A percentile compares a stretch with the other conserved stretches of the same genome.
These are phyloP conservation scores for Stenolophus ochropezus DNA, from an alignment of 2,888 invertebrate genomes.

Conservation along the genomic window DNA sequence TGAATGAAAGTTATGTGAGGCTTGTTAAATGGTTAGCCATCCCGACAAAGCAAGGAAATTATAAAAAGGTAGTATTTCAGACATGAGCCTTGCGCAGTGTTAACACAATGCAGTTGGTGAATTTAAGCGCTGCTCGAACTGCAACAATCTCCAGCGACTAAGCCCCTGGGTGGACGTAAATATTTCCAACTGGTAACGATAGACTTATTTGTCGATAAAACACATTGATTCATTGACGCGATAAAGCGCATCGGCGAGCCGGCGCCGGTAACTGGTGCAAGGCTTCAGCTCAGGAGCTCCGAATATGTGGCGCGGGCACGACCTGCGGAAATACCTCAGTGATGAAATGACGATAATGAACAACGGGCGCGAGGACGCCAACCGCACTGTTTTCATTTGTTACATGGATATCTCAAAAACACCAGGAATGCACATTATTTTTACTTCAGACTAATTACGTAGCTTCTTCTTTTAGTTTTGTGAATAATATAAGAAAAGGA, in stretches of 20 bases:
- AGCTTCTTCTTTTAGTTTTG: too few species aligned
- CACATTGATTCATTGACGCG: slow-evolving; percentile 43
- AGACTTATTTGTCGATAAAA: slow-evolving; percentile 45
- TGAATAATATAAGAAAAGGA: too few species aligned
- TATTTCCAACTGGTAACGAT: slow-evolving; percentile 45
- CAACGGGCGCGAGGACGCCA: background rate
- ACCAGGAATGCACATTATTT: too few species aligned
- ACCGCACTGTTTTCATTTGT: too few species aligned
- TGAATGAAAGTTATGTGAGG: background rate
- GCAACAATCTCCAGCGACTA: slow-evolving; percentile 39
- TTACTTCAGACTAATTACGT: too few species aligned
- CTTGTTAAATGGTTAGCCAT: background rate
- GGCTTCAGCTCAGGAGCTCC: background rate
- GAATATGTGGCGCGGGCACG: slow-evolving; percentile 2
- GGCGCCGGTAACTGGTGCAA: slow-evolving; percentile 2
- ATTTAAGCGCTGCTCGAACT: slow-evolving; percentile 24
- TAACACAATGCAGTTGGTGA: slow-evolving; percentile 31
- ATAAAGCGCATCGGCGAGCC: slow-evolving; percentile 26
- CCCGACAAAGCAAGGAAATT: background rate
- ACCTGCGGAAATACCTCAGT: slow-evolving; percentile 1
- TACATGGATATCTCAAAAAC: too few species aligned
- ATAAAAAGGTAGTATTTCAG: slow-evolving; percentile 4
- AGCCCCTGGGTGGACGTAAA: slow-evolving; percentile 33
- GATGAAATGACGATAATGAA: slow-evolving; percentile 16
- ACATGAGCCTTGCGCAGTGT: background rate